A percentile compares a stretch with the other conserved stretches of the same genome.
Evolutionary conservation across 2,113 vertebrate species (phyloP).

Genomic region (Heliornis fulica): DNA sequence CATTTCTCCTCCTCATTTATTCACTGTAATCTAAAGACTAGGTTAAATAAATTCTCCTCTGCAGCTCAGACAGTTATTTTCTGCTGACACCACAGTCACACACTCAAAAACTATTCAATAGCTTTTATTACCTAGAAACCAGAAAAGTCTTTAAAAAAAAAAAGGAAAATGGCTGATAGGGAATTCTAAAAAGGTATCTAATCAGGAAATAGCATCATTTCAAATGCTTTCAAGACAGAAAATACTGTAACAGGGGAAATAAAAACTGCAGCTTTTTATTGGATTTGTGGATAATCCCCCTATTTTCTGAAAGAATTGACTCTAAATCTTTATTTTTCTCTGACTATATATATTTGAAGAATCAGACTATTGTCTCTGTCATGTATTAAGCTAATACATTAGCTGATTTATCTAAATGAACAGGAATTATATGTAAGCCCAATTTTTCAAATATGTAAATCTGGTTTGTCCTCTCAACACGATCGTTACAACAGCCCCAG

Average conservation of each 20-base stretch:
- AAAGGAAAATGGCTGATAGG: not conserved
- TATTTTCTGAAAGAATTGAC: not conserved
- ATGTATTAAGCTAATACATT: not conserved
- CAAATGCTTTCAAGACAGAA: not conserved
- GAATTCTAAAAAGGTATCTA: not conserved
- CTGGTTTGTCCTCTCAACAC: not conserved
- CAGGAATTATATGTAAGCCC: not conserved
- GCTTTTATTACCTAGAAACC: not conserved
- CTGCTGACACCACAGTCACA: not conserved
- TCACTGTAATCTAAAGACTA: not conserved
- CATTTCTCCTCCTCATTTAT: slow-evolving; percentile 21
- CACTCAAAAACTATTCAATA: not conserved
- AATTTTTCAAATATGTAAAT: not conserved
- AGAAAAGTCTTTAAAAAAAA: not conserved
- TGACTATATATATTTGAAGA: not conserved
- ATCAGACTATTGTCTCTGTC: not conserved
- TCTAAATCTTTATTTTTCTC: not conserved
- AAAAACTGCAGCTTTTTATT: not conserved
- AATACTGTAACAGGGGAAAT: not conserved
- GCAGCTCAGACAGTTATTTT: not conserved
- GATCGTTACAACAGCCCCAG: not conserved
- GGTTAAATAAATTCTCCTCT: not conserved
- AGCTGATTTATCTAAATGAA: not conserved
- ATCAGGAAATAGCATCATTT: not conserved
- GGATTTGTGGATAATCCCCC: not conserved